Percentiles rank a stretch among this genome's conserved stretches.
phyloP scores from a whole-genome alignment of 2,797 vertebrate genomes.

The Morelia viridis region DNA sequence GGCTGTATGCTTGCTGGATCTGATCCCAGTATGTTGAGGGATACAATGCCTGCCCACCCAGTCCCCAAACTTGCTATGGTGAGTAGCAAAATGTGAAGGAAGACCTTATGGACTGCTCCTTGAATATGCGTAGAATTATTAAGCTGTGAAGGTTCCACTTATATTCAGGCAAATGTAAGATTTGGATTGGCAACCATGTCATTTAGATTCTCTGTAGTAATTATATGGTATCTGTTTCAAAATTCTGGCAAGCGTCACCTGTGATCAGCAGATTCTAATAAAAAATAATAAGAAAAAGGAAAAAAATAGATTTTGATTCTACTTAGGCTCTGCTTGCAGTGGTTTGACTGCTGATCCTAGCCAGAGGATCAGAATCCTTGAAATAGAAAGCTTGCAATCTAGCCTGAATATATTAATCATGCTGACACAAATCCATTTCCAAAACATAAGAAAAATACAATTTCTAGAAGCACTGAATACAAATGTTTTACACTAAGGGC shows the following conservation, averaged over 20 bases:
- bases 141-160: neutral
- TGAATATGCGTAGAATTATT: neutral
- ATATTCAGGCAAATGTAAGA: neutral
- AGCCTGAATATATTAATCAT: slow-evolving; percentile 38
- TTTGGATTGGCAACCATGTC: neutral
- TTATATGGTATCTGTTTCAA: neutral
- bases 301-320: neutral
- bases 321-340: neutral
- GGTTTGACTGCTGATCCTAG: neutral
- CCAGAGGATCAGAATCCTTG: neutral
- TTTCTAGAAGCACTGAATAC: slow-evolving; percentile 57
- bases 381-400: slow-evolving; percentile 14
- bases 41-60: neutral
- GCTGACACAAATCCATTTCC: neutral
- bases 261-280: neutral
- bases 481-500: slow-evolving; percentile 63
- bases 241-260: neutral
- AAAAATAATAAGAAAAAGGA: too few relatives aligned
- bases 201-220: neutral
- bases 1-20: neutral
- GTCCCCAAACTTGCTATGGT: neutral
- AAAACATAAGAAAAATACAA: slow-evolving; percentile 41
- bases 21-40: neutral
- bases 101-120: neutral
- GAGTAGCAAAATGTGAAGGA: neutral